These are phyloP conservation scores for Camelus dromedarius DNA, from an alignment of 2,113 vertebrate genomes.

Conservation along the genomic window DNA sequence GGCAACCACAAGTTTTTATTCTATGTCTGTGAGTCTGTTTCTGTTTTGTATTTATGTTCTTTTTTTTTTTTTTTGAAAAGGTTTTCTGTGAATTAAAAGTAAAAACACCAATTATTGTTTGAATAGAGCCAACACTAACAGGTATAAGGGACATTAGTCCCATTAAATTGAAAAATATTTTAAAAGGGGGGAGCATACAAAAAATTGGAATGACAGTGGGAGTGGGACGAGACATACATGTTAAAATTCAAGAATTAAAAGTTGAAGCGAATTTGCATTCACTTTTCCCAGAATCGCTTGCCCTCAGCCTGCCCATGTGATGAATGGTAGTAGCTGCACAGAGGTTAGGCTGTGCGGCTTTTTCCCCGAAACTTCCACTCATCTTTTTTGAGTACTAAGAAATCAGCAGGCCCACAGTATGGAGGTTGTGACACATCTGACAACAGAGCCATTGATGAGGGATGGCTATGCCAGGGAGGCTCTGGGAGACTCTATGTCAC, in stretches of 20 bases:
- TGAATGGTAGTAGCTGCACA: background rate
- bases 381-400: background rate
- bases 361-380: background rate
- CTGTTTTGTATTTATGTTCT: too few species aligned
- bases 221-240: background rate
- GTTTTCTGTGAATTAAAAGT: background rate
- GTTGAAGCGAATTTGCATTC: background rate
- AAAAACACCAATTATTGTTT: background rate
- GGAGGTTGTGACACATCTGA: background rate
- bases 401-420: background rate
- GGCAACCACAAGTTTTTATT: too few species aligned
- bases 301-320: background rate
- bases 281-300: background rate
- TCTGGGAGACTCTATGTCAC: background rate
- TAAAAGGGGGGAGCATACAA: background rate
- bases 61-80: too few species aligned
- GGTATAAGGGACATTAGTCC: background rate
- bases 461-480: background rate
- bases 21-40: too few species aligned
- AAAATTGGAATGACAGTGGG: background rate
- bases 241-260: constrained; percentile 17
- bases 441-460: background rate
- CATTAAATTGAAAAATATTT: background rate
- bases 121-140: background rate
- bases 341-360: background rate